These are phyloP conservation scores for Ceriagrion tenellum DNA, from an alignment of 2,888 invertebrate genomes.

Conservation along the genomic window DNA sequence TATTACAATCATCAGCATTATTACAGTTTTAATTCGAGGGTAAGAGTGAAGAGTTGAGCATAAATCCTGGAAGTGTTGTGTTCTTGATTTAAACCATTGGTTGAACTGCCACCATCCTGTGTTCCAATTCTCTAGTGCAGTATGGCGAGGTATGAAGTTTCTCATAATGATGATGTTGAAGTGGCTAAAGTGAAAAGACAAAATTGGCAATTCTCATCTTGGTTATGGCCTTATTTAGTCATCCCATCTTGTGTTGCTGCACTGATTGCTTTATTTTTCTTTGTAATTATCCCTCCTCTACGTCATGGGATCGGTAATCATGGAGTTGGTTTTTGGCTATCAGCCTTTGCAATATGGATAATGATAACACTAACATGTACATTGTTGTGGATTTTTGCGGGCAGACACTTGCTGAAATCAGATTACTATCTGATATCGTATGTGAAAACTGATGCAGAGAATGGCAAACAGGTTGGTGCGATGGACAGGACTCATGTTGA, in stretches of 20 bases:
- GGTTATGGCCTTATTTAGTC: constrained; percentile 46
- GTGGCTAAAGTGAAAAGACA: not conserved
- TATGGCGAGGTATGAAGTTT: not conserved
- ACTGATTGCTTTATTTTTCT: constrained; percentile 45
- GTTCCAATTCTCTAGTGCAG: not conserved
- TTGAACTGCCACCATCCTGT: not conserved
- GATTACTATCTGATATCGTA: not conserved
- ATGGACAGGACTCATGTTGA: not conserved
- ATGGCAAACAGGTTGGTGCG: not conserved
- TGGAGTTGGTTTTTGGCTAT: constrained; percentile 51
- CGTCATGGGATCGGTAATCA: constrained; percentile 27
- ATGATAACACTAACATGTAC: constrained; percentile 3
- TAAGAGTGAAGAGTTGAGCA: not conserved
- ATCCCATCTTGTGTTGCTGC: constrained; percentile 54
- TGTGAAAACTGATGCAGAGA: not conserved
- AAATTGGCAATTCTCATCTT: not conserved
- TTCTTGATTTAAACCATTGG: not conserved
- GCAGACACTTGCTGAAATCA: constrained; percentile 24
- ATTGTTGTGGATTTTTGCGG: constrained; percentile 36
- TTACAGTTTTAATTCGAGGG: not conserved
- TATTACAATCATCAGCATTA: not conserved
- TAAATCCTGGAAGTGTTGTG: not conserved
- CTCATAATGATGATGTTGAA: not conserved
- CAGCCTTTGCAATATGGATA: constrained; percentile 38
- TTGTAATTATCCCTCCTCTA: not conserved